phyloP scores from a whole-genome alignment of 2,888 invertebrate species.

The Lasiommata megera region DNA sequence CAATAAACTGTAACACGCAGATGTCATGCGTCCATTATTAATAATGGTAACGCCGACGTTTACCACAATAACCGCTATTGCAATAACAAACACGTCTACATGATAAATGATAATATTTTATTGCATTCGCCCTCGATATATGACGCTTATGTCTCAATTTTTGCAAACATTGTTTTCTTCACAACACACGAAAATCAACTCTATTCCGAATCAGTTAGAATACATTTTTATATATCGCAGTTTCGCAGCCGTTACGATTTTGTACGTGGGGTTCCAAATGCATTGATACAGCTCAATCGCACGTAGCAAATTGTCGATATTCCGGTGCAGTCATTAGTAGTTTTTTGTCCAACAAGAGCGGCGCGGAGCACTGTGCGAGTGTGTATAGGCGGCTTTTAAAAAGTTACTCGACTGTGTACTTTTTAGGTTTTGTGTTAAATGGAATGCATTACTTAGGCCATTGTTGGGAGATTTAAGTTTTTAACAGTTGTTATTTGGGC shows the following conservation, averaged over 20 bases:
- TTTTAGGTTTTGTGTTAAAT: conserved; percentile 47
- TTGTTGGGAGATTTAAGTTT: conserved; percentile 19
- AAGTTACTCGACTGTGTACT: conserved; percentile 54
- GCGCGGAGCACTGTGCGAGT: conserved; percentile 36
- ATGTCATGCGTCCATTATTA: conserved; percentile 67
- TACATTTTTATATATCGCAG: conserved; percentile 27
- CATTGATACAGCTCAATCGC: conserved; percentile 76
- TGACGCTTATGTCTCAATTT: conserved; percentile 72
- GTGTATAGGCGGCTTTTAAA: conserved; percentile 47
- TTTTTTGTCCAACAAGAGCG: conserved; percentile 51
- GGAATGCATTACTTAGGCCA: conserved; percentile 16
- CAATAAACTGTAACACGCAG: conserved; percentile 60
- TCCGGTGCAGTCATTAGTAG: conserved; percentile 60
- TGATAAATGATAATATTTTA: conserved; percentile 79
- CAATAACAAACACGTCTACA: conserved; percentile 71
- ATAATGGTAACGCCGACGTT: conserved; percentile 72
- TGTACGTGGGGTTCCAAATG: conserved; percentile 61
- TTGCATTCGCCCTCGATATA: conserved; percentile 69
- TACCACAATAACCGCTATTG: conserved; percentile 72
- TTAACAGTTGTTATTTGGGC: neutral
- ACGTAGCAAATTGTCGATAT: conserved; percentile 78
- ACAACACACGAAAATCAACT: neutral
- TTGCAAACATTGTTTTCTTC: conserved; percentile 43
- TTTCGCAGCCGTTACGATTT: conserved; percentile 44
- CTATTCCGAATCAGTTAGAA: conserved; percentile 23